These are phyloP conservation scores for Haliaeetus leucogaster DNA, from an alignment of 2,113 vertebrate species.

Conservation along the genomic window DNA sequence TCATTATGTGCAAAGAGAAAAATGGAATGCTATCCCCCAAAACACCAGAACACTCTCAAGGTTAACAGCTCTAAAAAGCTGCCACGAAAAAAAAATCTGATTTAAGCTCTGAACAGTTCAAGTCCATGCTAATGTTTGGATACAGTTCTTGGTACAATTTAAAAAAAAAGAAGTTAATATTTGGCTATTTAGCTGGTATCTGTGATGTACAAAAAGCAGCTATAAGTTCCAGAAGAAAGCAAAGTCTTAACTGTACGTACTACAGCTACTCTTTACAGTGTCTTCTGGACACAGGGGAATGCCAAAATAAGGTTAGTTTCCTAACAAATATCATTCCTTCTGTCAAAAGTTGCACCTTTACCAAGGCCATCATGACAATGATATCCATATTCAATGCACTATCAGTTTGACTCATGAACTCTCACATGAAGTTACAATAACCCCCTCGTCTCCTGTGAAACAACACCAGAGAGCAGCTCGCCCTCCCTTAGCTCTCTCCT, in stretches of 20 bases:
- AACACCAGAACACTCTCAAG: background rate
- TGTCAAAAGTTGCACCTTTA: background rate
- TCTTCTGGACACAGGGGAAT: background rate
- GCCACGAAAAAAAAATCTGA: background rate
- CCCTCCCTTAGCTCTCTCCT: background rate
- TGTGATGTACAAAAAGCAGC: background rate
- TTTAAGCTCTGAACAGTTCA: background rate
- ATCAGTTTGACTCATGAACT: background rate
- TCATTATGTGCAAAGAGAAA: constrained; percentile 61
- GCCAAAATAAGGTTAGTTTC: background rate
- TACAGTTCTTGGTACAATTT: background rate
- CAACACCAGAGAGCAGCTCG: background rate
- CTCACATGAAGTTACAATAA: background rate
- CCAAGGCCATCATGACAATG: background rate
- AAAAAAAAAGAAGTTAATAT: background rate
- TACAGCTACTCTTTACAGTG: background rate
- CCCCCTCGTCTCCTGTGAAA: fast-evolving
- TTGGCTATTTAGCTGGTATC: background rate
- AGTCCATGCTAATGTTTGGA: background rate
- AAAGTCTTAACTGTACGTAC: background rate
- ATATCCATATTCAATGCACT: background rate
- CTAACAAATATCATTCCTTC: background rate
- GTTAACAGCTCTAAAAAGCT: constrained; percentile 10
- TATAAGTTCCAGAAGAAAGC: background rate
- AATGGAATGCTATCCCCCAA: constrained; percentile 4